phyloP scores from a whole-genome alignment of 2,888 invertebrate genomes.

The Dasypolia templi region DNA sequence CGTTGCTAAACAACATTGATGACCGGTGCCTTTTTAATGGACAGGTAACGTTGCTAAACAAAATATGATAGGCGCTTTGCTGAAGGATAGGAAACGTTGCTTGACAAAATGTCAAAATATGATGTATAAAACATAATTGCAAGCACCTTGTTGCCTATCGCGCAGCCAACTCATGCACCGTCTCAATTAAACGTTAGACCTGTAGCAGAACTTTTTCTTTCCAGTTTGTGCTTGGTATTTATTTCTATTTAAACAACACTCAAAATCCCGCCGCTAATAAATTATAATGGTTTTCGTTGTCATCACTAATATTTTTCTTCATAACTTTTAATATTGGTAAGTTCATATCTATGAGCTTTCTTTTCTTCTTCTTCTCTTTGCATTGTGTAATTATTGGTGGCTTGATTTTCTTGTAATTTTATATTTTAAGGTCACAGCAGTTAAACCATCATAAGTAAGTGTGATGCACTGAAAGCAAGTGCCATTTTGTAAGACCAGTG shows the following conservation, averaged over 20 bases:
- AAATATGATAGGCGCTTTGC: neutral
- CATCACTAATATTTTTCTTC: conserved; percentile 71
- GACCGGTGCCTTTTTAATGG: no score
- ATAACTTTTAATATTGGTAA: conserved; percentile 74
- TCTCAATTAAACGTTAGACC: neutral
- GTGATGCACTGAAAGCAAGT: no score
- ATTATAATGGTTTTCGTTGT: conserved; percentile 74
- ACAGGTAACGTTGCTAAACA: no score
- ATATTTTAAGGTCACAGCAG: no score
- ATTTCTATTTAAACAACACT: conserved; percentile 70
- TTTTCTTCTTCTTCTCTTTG: neutral
- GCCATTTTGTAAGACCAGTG: no score
- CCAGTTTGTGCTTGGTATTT: conserved; percentile 71
- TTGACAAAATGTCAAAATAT: no score
- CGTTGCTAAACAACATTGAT: no score
- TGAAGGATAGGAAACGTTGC: no score
- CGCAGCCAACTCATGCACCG: neutral
- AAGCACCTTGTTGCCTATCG: no score
- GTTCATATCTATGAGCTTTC: conserved; percentile 16
- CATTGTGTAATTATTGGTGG: neutral
- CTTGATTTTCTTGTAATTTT: neutral
- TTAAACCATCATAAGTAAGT: no score
- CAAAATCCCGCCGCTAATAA: conserved; percentile 46
- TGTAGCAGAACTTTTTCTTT: conserved; percentile 41
- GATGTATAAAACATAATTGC: no score